Evolutionary conservation across 2,797 vertebrate species (phyloP).

Genomic region (Eulemur coronatus): DNA sequence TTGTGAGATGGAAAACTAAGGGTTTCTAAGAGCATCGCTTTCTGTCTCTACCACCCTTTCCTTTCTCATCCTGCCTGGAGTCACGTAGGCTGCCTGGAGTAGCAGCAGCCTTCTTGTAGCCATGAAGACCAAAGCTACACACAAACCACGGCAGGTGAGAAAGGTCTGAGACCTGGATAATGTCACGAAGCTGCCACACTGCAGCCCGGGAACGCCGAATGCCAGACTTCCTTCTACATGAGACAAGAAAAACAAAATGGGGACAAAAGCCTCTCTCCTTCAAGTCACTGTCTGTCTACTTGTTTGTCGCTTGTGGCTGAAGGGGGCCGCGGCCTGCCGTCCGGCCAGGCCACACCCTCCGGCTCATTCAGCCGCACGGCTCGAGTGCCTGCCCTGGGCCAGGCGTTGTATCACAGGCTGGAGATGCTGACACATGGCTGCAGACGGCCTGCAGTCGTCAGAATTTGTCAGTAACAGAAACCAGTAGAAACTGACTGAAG

Average conservation of each 20-base stretch:
- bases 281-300: background rate
- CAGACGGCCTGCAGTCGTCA: background rate
- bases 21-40: background rate
- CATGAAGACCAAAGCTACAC: background rate
- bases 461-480: background rate
- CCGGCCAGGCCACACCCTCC: rapidly evolving
- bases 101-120: background rate
- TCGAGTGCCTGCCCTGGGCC: background rate
- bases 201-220: background rate
- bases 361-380: rapidly evolving
- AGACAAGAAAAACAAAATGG: background rate
- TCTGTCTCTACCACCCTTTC: background rate
- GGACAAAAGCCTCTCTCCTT: background rate
- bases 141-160: background rate
- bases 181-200: too few relatives aligned
- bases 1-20: background rate
- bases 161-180: too few relatives aligned
- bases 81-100: background rate
- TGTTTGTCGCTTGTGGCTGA: background rate
- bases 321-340: rapidly evolving
- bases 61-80: background rate
- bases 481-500: background rate
- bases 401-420: background rate
- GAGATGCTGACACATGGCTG: background rate
- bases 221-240: background rate